A percentile compares a stretch with the other conserved stretches of the same genome.
These are phyloP conservation scores for Mastomys coucha DNA, from an alignment of 2,113 vertebrate species.

Conservation along the genomic window DNA sequence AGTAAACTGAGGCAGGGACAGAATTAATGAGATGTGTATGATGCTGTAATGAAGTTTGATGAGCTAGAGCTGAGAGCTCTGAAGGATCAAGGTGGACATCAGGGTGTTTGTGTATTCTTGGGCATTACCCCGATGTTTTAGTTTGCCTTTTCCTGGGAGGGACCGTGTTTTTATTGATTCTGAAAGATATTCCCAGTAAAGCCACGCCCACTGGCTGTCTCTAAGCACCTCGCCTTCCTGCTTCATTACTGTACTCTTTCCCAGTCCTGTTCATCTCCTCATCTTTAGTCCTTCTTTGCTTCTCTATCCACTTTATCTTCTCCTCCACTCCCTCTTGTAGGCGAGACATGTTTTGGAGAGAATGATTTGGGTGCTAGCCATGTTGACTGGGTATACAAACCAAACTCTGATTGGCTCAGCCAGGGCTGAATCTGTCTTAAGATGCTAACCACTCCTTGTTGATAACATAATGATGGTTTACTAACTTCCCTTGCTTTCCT, in stretches of 20 bases:
- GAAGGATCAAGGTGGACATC: not conserved
- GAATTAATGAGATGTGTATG: not conserved
- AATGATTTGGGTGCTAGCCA: not conserved
- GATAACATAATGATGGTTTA: conserved; percentile 57
- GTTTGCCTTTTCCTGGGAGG: not conserved
- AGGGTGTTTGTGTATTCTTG: not conserved
- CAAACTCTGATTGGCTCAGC: not conserved
- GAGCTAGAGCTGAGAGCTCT: not conserved
- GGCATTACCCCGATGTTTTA: not conserved
- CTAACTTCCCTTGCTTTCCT: conserved; percentile 50
- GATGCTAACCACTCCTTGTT: conserved; percentile 33
- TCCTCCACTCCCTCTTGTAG: not conserved
- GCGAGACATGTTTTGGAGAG: not conserved
- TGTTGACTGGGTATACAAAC: not conserved
- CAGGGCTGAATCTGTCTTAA: not conserved
- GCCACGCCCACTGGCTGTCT: not conserved
- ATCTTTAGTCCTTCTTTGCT: not conserved
- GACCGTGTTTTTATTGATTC: not conserved
- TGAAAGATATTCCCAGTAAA: not conserved
- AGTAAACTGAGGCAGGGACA: conserved; percentile 22
- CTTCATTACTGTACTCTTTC: not conserved
- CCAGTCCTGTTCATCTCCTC: too few species aligned
- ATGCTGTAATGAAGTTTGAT: not conserved
- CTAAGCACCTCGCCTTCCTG: not conserved
- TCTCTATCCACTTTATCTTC: not conserved